Conservation (phyloP, 1,140 invertebrate species). For the Venustaconcha ellipsiformis region DNA sequence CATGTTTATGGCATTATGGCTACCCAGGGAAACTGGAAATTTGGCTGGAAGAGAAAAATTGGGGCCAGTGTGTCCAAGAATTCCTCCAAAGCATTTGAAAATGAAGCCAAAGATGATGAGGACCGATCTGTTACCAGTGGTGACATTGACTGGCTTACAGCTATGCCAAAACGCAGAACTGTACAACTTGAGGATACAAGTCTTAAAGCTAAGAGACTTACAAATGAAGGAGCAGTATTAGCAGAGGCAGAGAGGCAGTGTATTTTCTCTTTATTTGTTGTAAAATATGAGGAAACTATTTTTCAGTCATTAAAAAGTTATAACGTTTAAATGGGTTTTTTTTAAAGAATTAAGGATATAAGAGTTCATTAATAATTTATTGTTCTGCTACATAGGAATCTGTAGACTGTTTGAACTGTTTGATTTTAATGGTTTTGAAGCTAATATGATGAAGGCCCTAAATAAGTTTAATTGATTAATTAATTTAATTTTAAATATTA, state of each 20-base stretch:
- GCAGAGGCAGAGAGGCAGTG: slow-evolving; percentile 65
- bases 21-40: slow-evolving; percentile 48
- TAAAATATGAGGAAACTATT: too few relatives aligned
- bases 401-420: too few relatives aligned
- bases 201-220: slow-evolving; percentile 59
- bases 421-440: too few relatives aligned
- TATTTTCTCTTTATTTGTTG: neutral
- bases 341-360: too few relatives aligned
- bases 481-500: too few relatives aligned
- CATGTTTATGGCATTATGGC: neutral
- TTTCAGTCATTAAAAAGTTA: too few relatives aligned
- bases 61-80: slow-evolving; percentile 47
- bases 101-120: slow-evolving; percentile 54
- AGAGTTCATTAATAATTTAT: too few relatives aligned
- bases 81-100: slow-evolving; percentile 48
- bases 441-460: too few relatives aligned
- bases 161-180: slow-evolving; percentile 40
- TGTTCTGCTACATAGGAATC: too few relatives aligned
- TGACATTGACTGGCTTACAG: slow-evolving; percentile 63
- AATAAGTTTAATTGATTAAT: too few relatives aligned
- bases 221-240: slow-evolving; percentile 59
- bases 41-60: slow-evolving; percentile 67
- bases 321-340: too few relatives aligned
- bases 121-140: slow-evolving; percentile 36
- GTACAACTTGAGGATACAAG: slow-evolving; percentile 60